A percentile compares a stretch with the other conserved stretches of the same genome.
phyloP scores from a whole-genome alignment of 2,797 vertebrate species.

The Petrocephalus schoutedeni region DNA sequence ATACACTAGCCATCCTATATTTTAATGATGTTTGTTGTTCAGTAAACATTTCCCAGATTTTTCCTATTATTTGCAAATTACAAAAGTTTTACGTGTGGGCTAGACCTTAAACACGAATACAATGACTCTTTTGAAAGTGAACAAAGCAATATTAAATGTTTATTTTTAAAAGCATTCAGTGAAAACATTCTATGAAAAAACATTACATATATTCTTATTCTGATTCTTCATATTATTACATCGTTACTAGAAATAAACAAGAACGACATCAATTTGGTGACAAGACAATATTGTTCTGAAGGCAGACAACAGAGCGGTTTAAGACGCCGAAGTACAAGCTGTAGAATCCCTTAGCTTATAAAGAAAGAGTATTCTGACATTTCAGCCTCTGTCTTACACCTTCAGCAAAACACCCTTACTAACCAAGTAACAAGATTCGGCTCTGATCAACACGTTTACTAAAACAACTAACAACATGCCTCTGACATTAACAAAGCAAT shows the following conservation, averaged over 20 bases:
- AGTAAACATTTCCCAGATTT: background rate
- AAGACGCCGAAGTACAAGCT: constrained; percentile 37
- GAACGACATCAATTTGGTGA: constrained; percentile 42
- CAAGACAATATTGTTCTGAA: constrained; percentile 35
- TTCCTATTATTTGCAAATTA: background rate
- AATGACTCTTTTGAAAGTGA: constrained; percentile 26
- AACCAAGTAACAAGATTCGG: constrained; percentile 29
- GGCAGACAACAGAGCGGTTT: constrained; percentile 39
- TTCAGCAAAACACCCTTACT: constrained; percentile 35
- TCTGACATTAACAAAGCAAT: constrained; percentile 4
- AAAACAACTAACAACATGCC: constrained; percentile 18
- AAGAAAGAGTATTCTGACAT: constrained; percentile 47
- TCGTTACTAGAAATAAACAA: constrained; percentile 16
- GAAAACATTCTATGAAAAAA: constrained; percentile 39
- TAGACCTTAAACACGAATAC: constrained; percentile 22
- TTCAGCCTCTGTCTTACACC: constrained; percentile 39
- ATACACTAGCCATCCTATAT: background rate
- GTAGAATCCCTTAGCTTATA: constrained; percentile 47
- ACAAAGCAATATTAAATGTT: constrained; percentile 43
- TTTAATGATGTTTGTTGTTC: background rate
- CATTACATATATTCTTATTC: constrained; percentile 42
- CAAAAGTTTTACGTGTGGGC: background rate
- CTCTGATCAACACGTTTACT: constrained; percentile 19
- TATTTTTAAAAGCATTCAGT: constrained; percentile 48
- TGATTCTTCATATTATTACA: constrained; percentile 30